A percentile compares a stretch with the other conserved stretches of the same genome.
These are phyloP conservation scores for Rousettus leschenaultii DNA, from an alignment of 2,113 vertebrate species.

Conservation along the genomic window DNA sequence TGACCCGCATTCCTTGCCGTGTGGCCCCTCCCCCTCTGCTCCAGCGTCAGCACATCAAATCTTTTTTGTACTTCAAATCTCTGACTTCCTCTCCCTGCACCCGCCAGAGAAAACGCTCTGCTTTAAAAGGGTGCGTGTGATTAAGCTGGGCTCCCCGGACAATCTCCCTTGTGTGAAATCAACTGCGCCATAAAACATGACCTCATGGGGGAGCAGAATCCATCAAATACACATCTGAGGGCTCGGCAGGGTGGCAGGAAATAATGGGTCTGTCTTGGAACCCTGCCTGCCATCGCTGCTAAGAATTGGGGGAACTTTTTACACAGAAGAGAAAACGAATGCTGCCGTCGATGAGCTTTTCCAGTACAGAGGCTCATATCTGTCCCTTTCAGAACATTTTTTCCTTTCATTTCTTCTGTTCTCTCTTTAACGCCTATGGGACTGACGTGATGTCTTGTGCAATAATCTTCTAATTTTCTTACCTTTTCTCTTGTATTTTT, in stretches of 20 bases:
- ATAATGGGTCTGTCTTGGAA: neutral
- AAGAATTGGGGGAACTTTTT: neutral
- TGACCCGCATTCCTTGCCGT: neutral
- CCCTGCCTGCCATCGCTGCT: neutral
- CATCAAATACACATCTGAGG: fast-evolving
- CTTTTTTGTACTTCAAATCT: neutral
- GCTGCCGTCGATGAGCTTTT: neutral
- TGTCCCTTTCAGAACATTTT: neutral
- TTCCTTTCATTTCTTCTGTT: neutral
- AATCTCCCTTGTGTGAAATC: neutral
- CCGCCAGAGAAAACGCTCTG: neutral
- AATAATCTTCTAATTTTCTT: neutral
- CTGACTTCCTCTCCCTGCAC: neutral
- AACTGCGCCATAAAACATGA: fast-evolving
- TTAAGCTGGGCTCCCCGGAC: neutral
- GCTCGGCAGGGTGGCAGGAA: neutral
- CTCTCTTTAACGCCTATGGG: neutral
- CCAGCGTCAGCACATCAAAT: fast-evolving
- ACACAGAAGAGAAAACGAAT: neutral
- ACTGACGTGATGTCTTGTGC: fast-evolving
- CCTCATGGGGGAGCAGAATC: too few relatives aligned
- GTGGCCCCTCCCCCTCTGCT: neutral
- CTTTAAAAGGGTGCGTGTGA: neutral
- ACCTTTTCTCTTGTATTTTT: neutral
- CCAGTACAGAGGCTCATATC: neutral